These are phyloP conservation scores for Hiodon alosoides DNA, from an alignment of 2,113 vertebrate genomes.

Conservation along the genomic window DNA sequence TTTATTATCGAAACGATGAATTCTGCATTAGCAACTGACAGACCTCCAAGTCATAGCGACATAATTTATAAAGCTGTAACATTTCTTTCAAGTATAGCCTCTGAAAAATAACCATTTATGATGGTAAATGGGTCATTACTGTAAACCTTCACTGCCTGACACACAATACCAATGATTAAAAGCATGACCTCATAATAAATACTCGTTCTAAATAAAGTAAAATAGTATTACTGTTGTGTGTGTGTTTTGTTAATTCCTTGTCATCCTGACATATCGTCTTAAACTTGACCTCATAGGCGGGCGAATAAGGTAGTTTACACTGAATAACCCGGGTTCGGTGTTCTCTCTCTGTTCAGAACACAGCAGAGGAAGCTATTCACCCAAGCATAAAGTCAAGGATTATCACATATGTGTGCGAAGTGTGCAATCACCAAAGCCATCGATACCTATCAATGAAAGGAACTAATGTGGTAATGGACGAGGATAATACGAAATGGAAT, in stretches of 20 bases:
- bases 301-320: too few relatives aligned
- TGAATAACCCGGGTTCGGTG: neutral
- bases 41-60: neutral
- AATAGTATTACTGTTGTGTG: too few relatives aligned
- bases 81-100: neutral
- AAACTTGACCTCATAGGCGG: too few relatives aligned
- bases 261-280: too few relatives aligned
- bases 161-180: too few relatives aligned
- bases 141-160: too few relatives aligned
- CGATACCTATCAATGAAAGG: neutral
- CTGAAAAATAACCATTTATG: neutral
- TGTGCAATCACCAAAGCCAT: neutral
- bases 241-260: too few relatives aligned
- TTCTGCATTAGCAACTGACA: neutral
- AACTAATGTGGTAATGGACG: neutral
- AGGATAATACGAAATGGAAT: neutral
- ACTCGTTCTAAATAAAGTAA: too few relatives aligned
- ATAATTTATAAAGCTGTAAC: too few relatives aligned
- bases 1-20: neutral
- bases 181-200: too few relatives aligned
- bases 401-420: neutral
- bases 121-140: neutral
- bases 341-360: neutral
- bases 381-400: neutral
- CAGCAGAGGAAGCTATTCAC: neutral